A percentile compares a stretch with the other conserved stretches of the same genome.
Evolutionary conservation across 2,797 vertebrate genomes (phyloP).

Genomic region (Oryzias dopingdopingensis): DNA sequence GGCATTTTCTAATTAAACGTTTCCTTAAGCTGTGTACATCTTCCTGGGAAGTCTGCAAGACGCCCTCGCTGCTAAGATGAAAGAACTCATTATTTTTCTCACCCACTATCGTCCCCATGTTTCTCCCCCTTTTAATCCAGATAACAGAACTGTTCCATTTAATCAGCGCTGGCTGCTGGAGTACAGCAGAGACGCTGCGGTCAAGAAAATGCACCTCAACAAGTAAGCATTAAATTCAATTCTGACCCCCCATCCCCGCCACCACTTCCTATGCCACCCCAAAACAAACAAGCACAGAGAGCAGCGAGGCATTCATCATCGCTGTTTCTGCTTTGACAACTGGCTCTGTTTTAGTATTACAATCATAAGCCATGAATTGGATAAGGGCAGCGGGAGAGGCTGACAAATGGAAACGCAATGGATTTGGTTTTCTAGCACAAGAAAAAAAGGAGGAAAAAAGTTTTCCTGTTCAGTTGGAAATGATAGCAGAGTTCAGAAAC

Average conservation of each 20-base stretch:
- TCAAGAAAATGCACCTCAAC: conserved; percentile 67
- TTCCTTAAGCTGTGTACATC: conserved; percentile 76
- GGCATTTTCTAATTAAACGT: conserved; percentile 80
- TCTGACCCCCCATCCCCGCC: conserved; percentile 17
- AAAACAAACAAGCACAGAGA: conserved; percentile 65
- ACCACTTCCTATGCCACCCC: conserved; percentile 11
- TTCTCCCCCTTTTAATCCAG: conserved; percentile 60
- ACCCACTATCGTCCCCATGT: conserved; percentile 61
- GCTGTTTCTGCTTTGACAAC: conserved; percentile 66
- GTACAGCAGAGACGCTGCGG: conserved; percentile 37
- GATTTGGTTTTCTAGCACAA: conserved; percentile 58
- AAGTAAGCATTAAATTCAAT: conserved; percentile 67
- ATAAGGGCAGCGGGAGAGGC: conserved; percentile 64
- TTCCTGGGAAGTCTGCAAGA: conserved; percentile 66
- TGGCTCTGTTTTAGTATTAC: conserved; percentile 75
- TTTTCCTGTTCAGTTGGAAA: conserved; percentile 42
- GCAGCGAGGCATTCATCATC: conserved; percentile 69
- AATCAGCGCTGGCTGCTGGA: conserved; percentile 57
- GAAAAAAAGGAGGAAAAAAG: conserved; percentile 6
- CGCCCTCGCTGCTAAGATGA: conserved; percentile 68
- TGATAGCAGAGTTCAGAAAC: conserved; percentile 45
- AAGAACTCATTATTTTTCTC: conserved; percentile 75
- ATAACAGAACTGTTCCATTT: conserved; percentile 72
- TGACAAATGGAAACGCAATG: conserved; percentile 67
- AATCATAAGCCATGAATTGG: conserved; percentile 71